Conservation (phyloP, 2,113 vertebrate genomes). For the Scomber scombrus region DNA sequence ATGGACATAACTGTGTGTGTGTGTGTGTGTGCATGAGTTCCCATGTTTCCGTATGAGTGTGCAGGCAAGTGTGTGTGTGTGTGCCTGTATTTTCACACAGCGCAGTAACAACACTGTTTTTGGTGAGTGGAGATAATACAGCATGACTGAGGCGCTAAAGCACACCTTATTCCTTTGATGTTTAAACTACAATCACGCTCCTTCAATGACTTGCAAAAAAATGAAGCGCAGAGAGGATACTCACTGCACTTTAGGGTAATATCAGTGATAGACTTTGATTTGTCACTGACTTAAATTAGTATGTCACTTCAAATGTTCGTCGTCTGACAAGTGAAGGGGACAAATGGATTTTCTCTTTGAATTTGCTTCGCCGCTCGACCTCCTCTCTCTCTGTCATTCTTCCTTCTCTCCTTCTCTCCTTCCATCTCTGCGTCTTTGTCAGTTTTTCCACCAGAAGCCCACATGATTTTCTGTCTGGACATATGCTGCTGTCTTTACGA, state of each 20-base stretch:
- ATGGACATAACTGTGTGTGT: constrained; percentile 36
- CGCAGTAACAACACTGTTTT: constrained; percentile 59
- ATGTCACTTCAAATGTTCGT: constrained; percentile 72
- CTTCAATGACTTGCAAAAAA: constrained; percentile 48
- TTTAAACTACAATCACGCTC: constrained; percentile 43
- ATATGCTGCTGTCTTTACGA: constrained; percentile 42
- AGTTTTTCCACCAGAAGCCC: constrained; percentile 49
- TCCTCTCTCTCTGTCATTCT: constrained; percentile 31
- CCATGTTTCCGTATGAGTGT: not conserved
- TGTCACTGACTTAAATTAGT: constrained; percentile 70
- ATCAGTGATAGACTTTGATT: constrained; percentile 64
- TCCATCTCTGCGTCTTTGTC: constrained; percentile 42
- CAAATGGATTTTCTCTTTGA: constrained; percentile 54
- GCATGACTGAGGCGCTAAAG: constrained; percentile 27
- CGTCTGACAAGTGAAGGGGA: constrained; percentile 53
- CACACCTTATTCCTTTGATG: constrained; percentile 59
- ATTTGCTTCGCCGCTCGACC: constrained; percentile 27
- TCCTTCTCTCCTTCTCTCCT: constrained; percentile 11
- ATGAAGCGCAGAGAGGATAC: constrained; percentile 33
- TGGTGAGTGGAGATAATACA: constrained; percentile 26
- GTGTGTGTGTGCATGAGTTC: not conserved
- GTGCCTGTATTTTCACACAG: constrained; percentile 29
- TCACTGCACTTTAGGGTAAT: constrained; percentile 37
- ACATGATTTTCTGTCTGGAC: constrained; percentile 49
- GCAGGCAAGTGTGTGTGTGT: constrained; percentile 6